These are phyloP conservation scores for Cheirogaleus major DNA, from an alignment of 2,797 vertebrate species.

Conservation along the genomic window DNA sequence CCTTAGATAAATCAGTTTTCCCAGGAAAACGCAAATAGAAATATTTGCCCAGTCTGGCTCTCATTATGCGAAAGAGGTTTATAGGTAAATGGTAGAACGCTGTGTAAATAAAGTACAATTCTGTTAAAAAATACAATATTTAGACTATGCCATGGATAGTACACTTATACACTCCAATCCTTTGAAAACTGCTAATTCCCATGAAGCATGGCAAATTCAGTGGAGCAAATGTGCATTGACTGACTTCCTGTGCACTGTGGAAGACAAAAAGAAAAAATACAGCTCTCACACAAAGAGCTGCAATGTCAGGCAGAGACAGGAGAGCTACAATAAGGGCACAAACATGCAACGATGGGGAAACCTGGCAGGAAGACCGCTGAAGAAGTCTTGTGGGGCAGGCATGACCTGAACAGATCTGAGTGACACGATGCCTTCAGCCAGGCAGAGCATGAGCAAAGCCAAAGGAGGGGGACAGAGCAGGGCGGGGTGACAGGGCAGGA, in stretches of 20 bases:
- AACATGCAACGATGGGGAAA: background rate
- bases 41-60: background rate
- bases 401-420: background rate
- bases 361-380: no score
- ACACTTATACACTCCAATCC: background rate
- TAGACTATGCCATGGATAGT: background rate
- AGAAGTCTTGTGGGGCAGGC: background rate
- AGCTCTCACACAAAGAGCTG: background rate
- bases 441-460: background rate
- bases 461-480: background rate
- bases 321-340: background rate
- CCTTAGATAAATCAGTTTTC: background rate
- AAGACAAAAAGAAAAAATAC: background rate
- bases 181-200: background rate
- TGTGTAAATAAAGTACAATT: background rate
- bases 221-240: background rate
- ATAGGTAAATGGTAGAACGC: background rate
- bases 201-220: background rate
- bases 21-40: conserved; percentile 30
- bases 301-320: no score
- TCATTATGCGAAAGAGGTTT: background rate
- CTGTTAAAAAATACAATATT: background rate
- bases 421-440: background rate
- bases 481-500: background rate
- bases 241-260: background rate